Percentiles rank a stretch among this genome's conserved stretches.
phyloP scores from a whole-genome alignment of 2,888 invertebrate genomes.

The Mylabris sibirica region DNA sequence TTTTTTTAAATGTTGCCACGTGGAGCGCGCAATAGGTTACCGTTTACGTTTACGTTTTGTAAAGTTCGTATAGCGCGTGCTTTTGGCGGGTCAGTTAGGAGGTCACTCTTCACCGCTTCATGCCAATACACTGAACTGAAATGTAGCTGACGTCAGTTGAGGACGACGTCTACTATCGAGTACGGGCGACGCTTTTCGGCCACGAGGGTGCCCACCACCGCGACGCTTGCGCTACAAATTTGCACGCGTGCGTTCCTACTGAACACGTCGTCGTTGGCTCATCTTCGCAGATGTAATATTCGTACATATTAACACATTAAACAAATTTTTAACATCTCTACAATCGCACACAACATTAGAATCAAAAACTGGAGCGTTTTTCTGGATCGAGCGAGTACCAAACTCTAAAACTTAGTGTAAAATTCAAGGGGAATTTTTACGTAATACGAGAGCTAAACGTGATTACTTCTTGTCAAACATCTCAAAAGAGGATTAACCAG shows the following conservation, averaged over 20 bases:
- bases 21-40: not conserved
- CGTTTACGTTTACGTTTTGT: not conserved
- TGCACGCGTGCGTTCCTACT: conserved; percentile 49
- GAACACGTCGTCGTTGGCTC: conserved; percentile 12
- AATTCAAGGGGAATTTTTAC: too few species aligned
- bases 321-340: not conserved
- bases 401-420: too few species aligned
- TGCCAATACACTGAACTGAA: conserved; percentile 57
- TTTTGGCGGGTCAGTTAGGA: conserved; percentile 51
- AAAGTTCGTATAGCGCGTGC: conserved; percentile 34
- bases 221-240: conserved; percentile 54
- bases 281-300: not conserved
- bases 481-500: not conserved
- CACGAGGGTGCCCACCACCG: conserved; percentile 56
- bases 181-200: conserved; percentile 57
- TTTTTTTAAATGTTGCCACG: not conserved
- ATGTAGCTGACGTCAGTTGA: conserved; percentile 57
- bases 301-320: not conserved
- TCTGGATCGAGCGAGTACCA: too few species aligned
- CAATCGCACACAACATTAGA: too few species aligned
- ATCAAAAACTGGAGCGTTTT: too few species aligned
- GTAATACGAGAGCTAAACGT: too few species aligned
- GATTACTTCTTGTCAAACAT: not conserved
- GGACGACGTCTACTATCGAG: conserved; percentile 61
- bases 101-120: conserved; percentile 59